Base-by-base conservation (phyloP, 2,888 invertebrate species). In the Eupithecia dodoneata region DNA sequence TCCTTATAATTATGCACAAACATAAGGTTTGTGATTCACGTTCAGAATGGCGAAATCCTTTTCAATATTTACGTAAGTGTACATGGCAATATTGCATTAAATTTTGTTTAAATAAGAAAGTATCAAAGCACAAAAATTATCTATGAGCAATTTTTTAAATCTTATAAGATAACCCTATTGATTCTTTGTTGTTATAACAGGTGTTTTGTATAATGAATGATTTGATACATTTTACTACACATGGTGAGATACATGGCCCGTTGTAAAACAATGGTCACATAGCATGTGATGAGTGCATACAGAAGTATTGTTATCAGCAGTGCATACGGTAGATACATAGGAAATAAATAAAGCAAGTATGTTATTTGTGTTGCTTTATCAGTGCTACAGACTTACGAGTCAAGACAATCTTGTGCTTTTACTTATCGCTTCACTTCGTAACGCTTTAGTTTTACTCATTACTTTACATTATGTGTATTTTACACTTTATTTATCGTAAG, bases 131-230 rank as follows among this genome's bases (percentile, higher is more conserved):
- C n/a, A 0, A 7, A n/a, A 55, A n/a, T n/a, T 3, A 55, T 55
- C 3, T n/a, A 55, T 15, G n/a, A 55, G 18, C 52, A 4, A 52
- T 3, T 52, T 52, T n/a, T 59, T 9, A 3, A 59, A 59, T 59
- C 15, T 59, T 18, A 18, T 10, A 9, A 59, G 18, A 63, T 63
- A 59, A 18, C 3, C n/a, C n/a, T 59, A 6, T 18, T 59, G 18
- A 18, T 63, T 63, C 18, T 63, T 63, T 74, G 41, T 78, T 75
- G 59, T 80, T 77, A 77, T 79, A 81, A 85, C 86, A 86, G 87
- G 84, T 87, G 85, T 82, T 82, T 70, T 70, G 44, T 77, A 59
- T 30, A 79, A 30, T 79, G 72, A 77, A 84, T 85, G 83, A 83
- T 63, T 63, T 63, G 10, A 30, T 18, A 59, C 9, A 18, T 59